Base-by-base conservation (phyloP, 2,113 vertebrate species). In the Thunnus maccoyii region DNA sequence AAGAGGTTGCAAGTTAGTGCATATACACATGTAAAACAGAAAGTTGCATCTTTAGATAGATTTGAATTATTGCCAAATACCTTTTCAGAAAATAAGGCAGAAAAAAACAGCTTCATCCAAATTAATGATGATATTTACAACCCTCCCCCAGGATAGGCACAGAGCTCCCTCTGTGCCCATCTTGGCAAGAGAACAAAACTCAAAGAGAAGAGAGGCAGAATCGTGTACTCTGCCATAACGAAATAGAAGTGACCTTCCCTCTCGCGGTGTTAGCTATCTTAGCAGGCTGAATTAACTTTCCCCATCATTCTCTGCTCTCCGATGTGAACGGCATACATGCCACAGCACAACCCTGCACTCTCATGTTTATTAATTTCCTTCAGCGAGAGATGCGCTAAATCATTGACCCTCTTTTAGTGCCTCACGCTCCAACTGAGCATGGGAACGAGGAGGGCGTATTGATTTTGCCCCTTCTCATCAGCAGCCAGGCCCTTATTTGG, bases 321-420 rank as follows among this genome's bases (percentile, higher is more conserved):
- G 89, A 84, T 88, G 82, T 86, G 90, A 86, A 69, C 52, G 47
- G 58, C 85, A 41, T 57, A 56, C 78, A 67, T 30, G 67, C 82
- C 74, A 57, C 80, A 46, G 71, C 65, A 25, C 84, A 86, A 11
- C 52, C 76, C 67, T 20, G 64, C 83, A 44, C 72, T 30, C 89
- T 93, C 89, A 92, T 92, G 88, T 92, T 92, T 92, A 93, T 94
- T 94, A 81, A 92, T 93, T 86, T 87, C 76, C 72, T 64, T 67
- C 80, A 66, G 78, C n/a, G 5, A 61, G 85, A 72, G 75, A 79
- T 90, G 85, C 30, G 41, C 79, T 92, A 90, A 92, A 92, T 90
- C 91, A 90, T 66, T 93, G 90, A 93, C 93, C 92, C 90, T 86
- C 73, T 90, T 92, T 82, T 87, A 64, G 85, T 83, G 81, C 88